These are phyloP conservation scores for Anoplius nigerrimus DNA, from an alignment of 2,888 invertebrate genomes.

Conservation along the genomic window DNA sequence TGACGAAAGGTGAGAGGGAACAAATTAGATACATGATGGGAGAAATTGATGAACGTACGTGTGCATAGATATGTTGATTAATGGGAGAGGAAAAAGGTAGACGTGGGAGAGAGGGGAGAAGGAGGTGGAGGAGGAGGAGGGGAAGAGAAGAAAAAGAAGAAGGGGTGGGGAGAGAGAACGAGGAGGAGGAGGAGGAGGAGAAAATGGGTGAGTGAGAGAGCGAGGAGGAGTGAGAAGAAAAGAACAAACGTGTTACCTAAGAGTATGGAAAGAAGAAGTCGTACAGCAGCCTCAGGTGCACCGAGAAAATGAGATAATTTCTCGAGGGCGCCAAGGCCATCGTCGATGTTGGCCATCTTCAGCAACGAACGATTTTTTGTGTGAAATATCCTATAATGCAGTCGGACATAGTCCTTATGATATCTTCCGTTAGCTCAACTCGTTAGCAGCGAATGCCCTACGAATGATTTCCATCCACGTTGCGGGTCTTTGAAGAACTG, in stretches of 20 bases:
- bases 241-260: conserved; percentile 75
- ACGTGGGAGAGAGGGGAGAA: too few species aligned
- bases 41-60: too few species aligned
- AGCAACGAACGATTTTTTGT: not conserved
- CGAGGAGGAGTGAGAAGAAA: not conserved
- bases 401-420: too few species aligned
- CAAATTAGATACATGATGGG: too few species aligned
- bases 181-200: not conserved
- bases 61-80: not conserved
- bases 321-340: conserved; percentile 24
- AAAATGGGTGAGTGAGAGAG: not conserved
- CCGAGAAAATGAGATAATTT: conserved; percentile 76
- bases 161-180: too few species aligned
- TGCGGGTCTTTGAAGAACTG: too few species aligned
- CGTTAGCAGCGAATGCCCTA: too few species aligned
- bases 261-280: conserved; percentile 80
- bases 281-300: conserved; percentile 81
- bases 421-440: too few species aligned
- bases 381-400: too few species aligned
- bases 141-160: not conserved
- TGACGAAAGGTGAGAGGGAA: too few species aligned
- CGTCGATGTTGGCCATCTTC: not conserved
- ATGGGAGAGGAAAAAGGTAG: not conserved
- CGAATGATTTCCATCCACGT: too few species aligned
- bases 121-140: too few species aligned